Evolutionary conservation across 2,113 vertebrate genomes (phyloP), one percentile per base, ranked within the genome.

Genomic region (Hippocampus zosterae): DNA sequence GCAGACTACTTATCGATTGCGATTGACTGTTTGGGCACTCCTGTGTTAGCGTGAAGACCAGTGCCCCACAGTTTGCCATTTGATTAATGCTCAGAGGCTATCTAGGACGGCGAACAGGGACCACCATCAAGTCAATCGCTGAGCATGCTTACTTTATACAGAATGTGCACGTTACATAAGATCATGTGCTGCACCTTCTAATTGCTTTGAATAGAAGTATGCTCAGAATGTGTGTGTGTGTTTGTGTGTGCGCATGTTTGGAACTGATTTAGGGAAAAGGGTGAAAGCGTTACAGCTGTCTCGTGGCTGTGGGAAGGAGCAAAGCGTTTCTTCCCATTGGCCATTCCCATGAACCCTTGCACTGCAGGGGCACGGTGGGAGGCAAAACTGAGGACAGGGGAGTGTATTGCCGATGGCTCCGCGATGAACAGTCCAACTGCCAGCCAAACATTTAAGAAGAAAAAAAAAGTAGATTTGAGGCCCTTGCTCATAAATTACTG

Each of bases 301-400:
- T 93, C 87, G 91, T 90, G 89, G 88, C 93, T 97, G 94, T 97
- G 96, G 95, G 96, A 97, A 98, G 94, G 89, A 90, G 94, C 92
- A 92, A 91, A 93, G 91, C 89, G 89, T 93, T 94, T 91, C 91
- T 93, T 94, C 94, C 89, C 87, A 93, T 92, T 96, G 92, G 93
- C 93, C 92, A 94, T 98, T 98, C 96, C 95, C 96, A 98, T 68
- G 94, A 97, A 95, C 95, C 93, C 84, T 79, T 92, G 85, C 92
- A 93, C 87, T 70, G 89, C 89, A 91, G 89, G 92, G 93, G 91
- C 92, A 93, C 81, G 82, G 70, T 46, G 78, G 93, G 92, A 95
- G 92, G 91, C 90, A 89, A 90, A 83, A 78, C 73, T 73, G 67
- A 91, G 89, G 91, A 92, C 88, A 86, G 91, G 86, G 91, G 76